These are phyloP conservation scores for Magallana ariakensis DNA, from an alignment of 1,140 invertebrate genomes.

Conservation along the genomic window DNA sequence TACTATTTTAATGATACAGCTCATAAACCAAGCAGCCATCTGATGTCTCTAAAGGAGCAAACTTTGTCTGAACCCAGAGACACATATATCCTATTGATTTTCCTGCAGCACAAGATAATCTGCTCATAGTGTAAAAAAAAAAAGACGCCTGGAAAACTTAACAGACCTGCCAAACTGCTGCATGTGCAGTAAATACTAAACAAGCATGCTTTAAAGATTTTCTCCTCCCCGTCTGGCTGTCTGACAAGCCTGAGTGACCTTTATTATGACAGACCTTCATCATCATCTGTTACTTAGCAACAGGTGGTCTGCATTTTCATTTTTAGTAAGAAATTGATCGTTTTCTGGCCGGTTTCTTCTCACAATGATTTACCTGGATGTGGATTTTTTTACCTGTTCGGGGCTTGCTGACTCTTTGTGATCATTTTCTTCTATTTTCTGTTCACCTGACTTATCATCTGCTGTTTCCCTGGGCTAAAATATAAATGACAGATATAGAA, in stretches of 20 bases:
- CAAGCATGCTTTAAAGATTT: neutral
- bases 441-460: neutral
- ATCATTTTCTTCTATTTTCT: neutral
- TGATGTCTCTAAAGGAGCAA: too few species aligned
- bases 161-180: neutral
- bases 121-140: neutral
- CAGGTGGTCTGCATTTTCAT: neutral
- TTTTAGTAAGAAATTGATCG: too few species aligned
- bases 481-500: neutral
- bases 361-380: too few species aligned
- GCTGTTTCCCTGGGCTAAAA: neutral
- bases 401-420: neutral
- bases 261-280: neutral
- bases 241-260: neutral
- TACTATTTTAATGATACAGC: too few species aligned
- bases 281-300: slow-evolving; percentile 4
- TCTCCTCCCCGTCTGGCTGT: neutral
- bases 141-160: neutral
- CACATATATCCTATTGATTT: neutral
- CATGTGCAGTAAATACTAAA: neutral
- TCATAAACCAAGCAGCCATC: too few species aligned
- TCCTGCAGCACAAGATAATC: neutral
- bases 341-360: too few species aligned
- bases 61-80: too few species aligned
- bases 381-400: neutral